These are phyloP conservation scores for Paramuricea clavata DNA, from an alignment of 92 coral and sea anemone species.

Conservation along the genomic window DNA sequence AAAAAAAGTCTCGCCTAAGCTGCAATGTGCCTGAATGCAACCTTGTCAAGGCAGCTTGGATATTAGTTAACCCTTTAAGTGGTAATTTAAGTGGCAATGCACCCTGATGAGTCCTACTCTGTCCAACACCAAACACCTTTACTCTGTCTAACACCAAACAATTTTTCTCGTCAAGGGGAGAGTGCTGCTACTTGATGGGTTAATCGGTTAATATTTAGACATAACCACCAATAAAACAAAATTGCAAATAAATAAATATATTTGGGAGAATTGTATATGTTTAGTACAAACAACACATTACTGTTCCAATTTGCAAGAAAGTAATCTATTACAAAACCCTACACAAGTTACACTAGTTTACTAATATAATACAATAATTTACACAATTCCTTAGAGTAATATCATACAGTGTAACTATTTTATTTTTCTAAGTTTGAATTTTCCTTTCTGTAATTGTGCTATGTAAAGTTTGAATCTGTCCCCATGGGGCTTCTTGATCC, in stretches of 20 bases:
- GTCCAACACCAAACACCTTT: no score
- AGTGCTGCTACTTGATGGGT: no score
- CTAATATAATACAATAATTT: slow-evolving; percentile 24
- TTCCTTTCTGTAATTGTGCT: slow-evolving; percentile 98
- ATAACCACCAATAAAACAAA: neutral
- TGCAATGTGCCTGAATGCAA: no score
- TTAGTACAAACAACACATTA: slow-evolving; percentile 9
- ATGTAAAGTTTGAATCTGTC: slow-evolving; percentile 92
- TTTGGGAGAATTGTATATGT: neutral
- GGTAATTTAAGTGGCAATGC: no score
- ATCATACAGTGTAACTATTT: neutral
- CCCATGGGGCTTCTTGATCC: slow-evolving; percentile 91
- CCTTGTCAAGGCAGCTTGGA: no score
- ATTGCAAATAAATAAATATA: slow-evolving; percentile 19
- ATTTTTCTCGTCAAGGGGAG: no score
- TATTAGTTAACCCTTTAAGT: no score
- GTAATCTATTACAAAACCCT: neutral
- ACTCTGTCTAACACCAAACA: no score
- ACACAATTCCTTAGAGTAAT: neutral
- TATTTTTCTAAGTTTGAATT: slow-evolving; percentile 85
- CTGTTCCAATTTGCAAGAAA: neutral
- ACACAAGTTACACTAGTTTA: neutral
- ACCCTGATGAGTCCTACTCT: no score
- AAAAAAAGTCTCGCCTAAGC: no score
- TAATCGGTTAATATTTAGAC: neutral